Percentiles rank a stretch among this genome's conserved stretches.
These are phyloP conservation scores for Drosophila nigrodunni DNA, from an alignment of 1,140 invertebrate genomes.

Conservation along the genomic window DNA sequence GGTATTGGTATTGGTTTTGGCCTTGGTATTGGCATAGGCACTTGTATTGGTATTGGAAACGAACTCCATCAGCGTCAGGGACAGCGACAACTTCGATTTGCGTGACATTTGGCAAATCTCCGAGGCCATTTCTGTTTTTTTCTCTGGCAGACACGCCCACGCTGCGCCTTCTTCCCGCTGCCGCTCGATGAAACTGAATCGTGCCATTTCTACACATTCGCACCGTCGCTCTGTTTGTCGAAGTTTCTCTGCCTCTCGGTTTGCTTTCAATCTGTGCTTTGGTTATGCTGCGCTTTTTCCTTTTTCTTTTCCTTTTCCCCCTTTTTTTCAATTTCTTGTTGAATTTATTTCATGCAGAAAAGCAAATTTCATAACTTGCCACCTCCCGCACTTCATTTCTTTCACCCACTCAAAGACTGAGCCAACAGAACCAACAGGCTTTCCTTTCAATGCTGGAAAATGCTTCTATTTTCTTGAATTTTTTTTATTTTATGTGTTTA, in stretches of 20 bases:
- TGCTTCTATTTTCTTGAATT: constrained; percentile 1
- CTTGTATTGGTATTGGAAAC: background rate
- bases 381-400: background rate
- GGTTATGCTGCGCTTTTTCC: constrained; percentile 48
- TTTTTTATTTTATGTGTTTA: constrained; percentile 63
- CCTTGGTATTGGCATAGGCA: no score
- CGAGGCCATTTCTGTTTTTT: constrained; percentile 39
- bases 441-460: constrained; percentile 21
- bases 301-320: constrained; percentile 52
- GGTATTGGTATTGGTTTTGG: no score
- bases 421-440: background rate
- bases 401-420: background rate
- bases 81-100: constrained; percentile 47
- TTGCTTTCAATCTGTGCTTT: constrained; percentile 71
- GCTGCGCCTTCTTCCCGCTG: background rate
- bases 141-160: constrained; percentile 8
- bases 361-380: constrained; percentile 57
- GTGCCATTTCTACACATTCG: constrained; percentile 63
- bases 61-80: constrained; percentile 26
- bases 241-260: constrained; percentile 46
- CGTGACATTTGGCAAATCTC: constrained; percentile 76
- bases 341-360: constrained; percentile 72
- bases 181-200: constrained; percentile 24
- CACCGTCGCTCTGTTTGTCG: constrained; percentile 34
- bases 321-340: constrained; percentile 69